Base-by-base conservation (phyloP, 2,888 invertebrate species). In the Alviniconcha strummeri region DNA sequence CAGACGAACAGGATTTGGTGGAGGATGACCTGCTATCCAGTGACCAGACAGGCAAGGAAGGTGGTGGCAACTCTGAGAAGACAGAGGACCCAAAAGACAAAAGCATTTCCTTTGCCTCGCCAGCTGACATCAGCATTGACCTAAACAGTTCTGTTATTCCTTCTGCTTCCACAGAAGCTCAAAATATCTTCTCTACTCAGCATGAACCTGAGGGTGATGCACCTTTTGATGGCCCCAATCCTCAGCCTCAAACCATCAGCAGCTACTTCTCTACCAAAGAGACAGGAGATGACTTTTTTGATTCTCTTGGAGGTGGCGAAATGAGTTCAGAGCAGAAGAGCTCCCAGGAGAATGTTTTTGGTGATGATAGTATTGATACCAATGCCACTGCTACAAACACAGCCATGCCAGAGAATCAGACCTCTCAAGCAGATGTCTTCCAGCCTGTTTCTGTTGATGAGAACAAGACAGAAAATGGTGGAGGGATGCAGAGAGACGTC, bases 201-300 rank as follows among this genome's bases (percentile, higher is more conserved):
- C 3, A 6, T n/a, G 17, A 19, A 8, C 17, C 71, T 17, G 8
- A 15, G 4, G 71, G 13, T 15, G 19, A 9, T 8, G n/a, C 17
- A 7, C n/a, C 8, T 17, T 11, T 7, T 19, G 71, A 71, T 19
- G n/a, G 17, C 17, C n/a, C n/a, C 17, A 6, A 5, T 19, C 78
- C 15, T 13, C 78, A 5, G 13, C 9, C 8, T 36, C 80, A 85
- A 54, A 85, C 78, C 75, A 84, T 91, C 17, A 91, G 91, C 86
- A 91, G 90, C 85, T 91, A 91, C 81, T 91, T 91, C 88, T 67
- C 76, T 57, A 54, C 77, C 57, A 86, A 87, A 80, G 88, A 90
- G 75, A 88, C 88, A 83, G 88, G 87, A 36, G 86, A 85, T 64
- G 86, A 88, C 84, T 87, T 91, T 85, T 90, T 90, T 87, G 89